Percentiles rank a stretch among this genome's conserved stretches.
Evolutionary conservation across 2,888 invertebrate genomes (phyloP).

Genomic region (Synergus itoensis): DNA sequence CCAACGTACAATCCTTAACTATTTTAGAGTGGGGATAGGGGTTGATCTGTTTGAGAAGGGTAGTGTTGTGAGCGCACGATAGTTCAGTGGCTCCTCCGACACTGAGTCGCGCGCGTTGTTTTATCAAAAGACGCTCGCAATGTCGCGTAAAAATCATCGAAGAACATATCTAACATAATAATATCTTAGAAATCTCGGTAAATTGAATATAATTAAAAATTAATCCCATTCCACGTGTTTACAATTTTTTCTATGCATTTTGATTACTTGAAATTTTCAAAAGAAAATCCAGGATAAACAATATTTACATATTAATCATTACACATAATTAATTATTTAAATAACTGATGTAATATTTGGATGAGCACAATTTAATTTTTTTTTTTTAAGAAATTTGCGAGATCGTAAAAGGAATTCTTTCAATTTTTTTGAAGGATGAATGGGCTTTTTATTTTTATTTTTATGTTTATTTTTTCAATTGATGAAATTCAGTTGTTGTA

Average conservation of each 20-base stretch:
- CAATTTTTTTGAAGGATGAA: background rate
- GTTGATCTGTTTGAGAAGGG: constrained; percentile 65
- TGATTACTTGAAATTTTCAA: background rate
- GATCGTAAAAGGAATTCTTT: background rate
- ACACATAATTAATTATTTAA: background rate
- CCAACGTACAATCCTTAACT: constrained; percentile 49
- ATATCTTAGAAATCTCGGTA: background rate
- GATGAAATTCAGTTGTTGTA: background rate
- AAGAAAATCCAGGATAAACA: background rate
- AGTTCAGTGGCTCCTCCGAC: constrained; percentile 75
- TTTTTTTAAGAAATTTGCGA: background rate
- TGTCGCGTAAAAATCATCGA: constrained; percentile 15
- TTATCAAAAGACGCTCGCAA: constrained; percentile 5
- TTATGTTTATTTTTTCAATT: background rate
- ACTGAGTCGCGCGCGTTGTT: constrained; percentile 69
- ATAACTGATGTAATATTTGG: background rate
- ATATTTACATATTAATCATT: background rate
- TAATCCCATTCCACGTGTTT: background rate
- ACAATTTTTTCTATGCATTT: background rate
- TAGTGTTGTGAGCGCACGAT: constrained; percentile 69
- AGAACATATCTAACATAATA: background rate
- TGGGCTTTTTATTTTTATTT: background rate
- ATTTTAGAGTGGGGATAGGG: constrained; percentile 52
- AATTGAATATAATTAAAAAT: background rate
- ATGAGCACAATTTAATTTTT: background rate